Base-by-base conservation (phyloP, 2,888 invertebrate genomes). In the Tetropium fuscum region DNA sequence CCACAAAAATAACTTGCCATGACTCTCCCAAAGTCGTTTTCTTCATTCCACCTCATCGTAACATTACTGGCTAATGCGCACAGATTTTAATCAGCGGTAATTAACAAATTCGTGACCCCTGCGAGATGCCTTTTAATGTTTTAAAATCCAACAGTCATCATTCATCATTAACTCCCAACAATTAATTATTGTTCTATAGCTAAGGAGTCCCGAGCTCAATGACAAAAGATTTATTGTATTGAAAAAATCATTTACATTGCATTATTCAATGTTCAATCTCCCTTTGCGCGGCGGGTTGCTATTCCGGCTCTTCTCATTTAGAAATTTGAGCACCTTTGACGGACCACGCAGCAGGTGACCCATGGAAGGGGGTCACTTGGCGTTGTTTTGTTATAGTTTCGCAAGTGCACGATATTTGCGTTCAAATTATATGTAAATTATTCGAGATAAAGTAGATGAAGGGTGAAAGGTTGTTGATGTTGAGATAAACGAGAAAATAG, bases 91-190 rank as follows among this genome's bases (percentile, higher is more conserved):
- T 80, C 80, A 74, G 65, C 66, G 71, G 80, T 80, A 81, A 81
- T 81, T 81, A 81, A 81, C 80, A 79, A 80, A 80, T 79, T 78
- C 80, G 80, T 81, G 80, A 80, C 80, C 79, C 75, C 75, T 72
- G 62, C 63, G 71, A 72, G 75, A 75, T 73, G 74, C 73, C 58
- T 74, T 69, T 78, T 74, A 77, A 79, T 77, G 78, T 79, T 78
- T 76, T 74, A 75, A 70, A 79, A 79, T 74, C 73, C 72, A 73
- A 78, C 74, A 80, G 79, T 80, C 80, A 80, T 80, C 79, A 78
- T 79, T 78, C 78, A 79, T 80, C 80, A 80, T 80, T 80, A 80
- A 78, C 76, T 74, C 74, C 71, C 73, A 73, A 79, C 79, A 79
- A 80, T 80, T 80, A 80, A 80, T 80, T 80, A 79, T 80, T 78